Base-by-base conservation (phyloP, 2,888 invertebrate species). In the Dasysyrphus albostriatus region DNA sequence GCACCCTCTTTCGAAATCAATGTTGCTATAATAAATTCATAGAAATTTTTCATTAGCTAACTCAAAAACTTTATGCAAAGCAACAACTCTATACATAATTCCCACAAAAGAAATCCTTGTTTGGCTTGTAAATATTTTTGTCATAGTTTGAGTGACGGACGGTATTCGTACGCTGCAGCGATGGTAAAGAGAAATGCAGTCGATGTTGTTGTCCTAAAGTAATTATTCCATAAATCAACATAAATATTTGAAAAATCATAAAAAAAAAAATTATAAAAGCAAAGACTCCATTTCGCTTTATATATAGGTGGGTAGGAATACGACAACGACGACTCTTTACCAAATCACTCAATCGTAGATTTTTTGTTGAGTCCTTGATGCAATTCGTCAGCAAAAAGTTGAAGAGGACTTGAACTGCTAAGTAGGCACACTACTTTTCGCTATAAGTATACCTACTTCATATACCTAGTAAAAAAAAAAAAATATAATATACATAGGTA, bases 151-250 rank as follows among this genome's bases (percentile, higher is more conserved):
- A 32, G 10, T 32, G 44, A 44, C 10, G 9, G 14, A 5, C n/a
- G 58, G 29, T 3, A 3, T 3, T 2, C 2, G 24, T 24, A 24
- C 24, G 19, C 16, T 16, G 63, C n/a, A 29, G 24, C 44, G n/a
- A 44, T 29, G 6, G 4, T 3, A 42, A 16, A 32, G 32, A 32
- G 7, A 14, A 19, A 54, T 69, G 37, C 69, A 69, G 69, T 54
- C 54, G 67, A 67, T 69, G 24, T 39, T 69, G 54, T 54, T 69
- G 39, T 69, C 19, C 56, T 44, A 78, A 67, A 75, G 74, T 80
- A 80, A 79, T 83, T 74, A 74, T 74, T 74, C 74, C 79, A 84
- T 84, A 80, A 80, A 84, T 84, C 80, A 84, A 75, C 83, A 80
- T 84, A 83, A 80, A 84, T 76, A 80, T 76, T 80, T 80, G 12